Evolutionary conservation across 2,797 vertebrate species (phyloP), one percentile per base, ranked within the genome.

Genomic region (Tokudaia tokunoshimensis): DNA sequence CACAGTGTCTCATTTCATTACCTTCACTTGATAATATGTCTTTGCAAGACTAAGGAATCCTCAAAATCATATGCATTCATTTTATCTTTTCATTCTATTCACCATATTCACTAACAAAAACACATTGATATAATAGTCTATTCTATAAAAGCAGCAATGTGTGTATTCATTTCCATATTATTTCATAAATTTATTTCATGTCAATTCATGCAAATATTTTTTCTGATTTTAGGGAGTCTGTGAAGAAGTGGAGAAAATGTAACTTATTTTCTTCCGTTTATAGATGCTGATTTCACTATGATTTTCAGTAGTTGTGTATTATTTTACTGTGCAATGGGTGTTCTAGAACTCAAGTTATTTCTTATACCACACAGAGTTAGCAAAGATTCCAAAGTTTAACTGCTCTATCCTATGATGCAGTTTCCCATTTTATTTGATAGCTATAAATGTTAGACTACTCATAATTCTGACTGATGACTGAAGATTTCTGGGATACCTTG

Each of bases 1-100:
- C 1, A 63, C 63, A 80, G 29, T 91, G 37, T n/a, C 22, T 75
- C 7, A 76, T 72, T 94, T 95, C 10, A 85, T n/a, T 72, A n/a
- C 8, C 3, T 82, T 81, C 44, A 76, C 65, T 93, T 95, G 10
- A 52, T 85, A 37, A 17, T 57, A 47, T 47, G 52, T 92, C 47
- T 92, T 92, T 22, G 50, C 1, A 92, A 91, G 34, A 63, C 0
- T n/a, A 88, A 89, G 44, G 24, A 8, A 92, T 5, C 19, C 44
- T 91, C 6, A 8, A 83, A 57, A 57, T 81, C 11, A 78, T 50
- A 50, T 24, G 11, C 19, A 80, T 89, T 31, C 8, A 19, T 29
- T 80, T 85, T 79, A 59, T 86, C 78, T 79, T 52, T 57, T 65
- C 3, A 26, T 61, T 84, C 44, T 37, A 70, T 52, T 8, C 3